Percentiles rank a stretch among this genome's conserved stretches.
Evolutionary conservation across 2,888 invertebrate species (phyloP).

Genomic region (Hemistola chrysoprasaria): DNA sequence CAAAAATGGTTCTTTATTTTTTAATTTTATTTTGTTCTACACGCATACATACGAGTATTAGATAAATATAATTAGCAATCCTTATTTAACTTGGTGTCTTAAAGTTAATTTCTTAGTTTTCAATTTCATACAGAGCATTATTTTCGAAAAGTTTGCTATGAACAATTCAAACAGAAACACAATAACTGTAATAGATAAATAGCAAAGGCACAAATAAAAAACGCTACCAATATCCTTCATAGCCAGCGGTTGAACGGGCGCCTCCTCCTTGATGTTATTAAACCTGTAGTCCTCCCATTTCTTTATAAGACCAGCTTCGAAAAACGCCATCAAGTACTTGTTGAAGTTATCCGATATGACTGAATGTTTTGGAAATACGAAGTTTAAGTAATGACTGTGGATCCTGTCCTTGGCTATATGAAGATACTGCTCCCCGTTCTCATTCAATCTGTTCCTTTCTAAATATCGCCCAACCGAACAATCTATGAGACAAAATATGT

Average conservation of each 20-base stretch:
- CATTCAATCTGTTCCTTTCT: slow-evolving; percentile 55
- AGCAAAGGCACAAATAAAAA: slow-evolving; percentile 60
- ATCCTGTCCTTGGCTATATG: slow-evolving; percentile 66
- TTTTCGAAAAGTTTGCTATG: slow-evolving; percentile 23
- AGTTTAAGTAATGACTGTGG: slow-evolving; percentile 64
- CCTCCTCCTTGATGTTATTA: slow-evolving; percentile 59
- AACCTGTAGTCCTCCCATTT: slow-evolving; percentile 72
- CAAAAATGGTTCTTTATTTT: too few relatives aligned
- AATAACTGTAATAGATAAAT: slow-evolving; percentile 43
- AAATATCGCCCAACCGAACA: slow-evolving; percentile 64
- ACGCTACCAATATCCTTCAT: slow-evolving; percentile 57
- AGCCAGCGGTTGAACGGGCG: slow-evolving; percentile 49
- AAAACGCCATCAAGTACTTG: slow-evolving; percentile 50
- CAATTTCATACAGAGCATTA: too few relatives aligned
- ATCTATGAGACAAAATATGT: slow-evolving; percentile 66
- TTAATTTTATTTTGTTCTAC: too few relatives aligned
- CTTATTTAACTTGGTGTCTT: too few relatives aligned
- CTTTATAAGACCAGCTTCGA: slow-evolving; percentile 65
- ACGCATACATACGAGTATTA: too few relatives aligned
- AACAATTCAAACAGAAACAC: slow-evolving; percentile 55
- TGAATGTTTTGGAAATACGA: slow-evolving; percentile 58
- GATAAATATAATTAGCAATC: too few relatives aligned
- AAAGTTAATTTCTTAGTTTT: too few relatives aligned
- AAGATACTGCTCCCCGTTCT: slow-evolving; percentile 64
- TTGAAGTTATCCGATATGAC: slow-evolving; percentile 54